phyloP scores from a whole-genome alignment of 37 sponge, comb jelly and placozoan genomes.

The Dysidea cf. avara region DNA sequence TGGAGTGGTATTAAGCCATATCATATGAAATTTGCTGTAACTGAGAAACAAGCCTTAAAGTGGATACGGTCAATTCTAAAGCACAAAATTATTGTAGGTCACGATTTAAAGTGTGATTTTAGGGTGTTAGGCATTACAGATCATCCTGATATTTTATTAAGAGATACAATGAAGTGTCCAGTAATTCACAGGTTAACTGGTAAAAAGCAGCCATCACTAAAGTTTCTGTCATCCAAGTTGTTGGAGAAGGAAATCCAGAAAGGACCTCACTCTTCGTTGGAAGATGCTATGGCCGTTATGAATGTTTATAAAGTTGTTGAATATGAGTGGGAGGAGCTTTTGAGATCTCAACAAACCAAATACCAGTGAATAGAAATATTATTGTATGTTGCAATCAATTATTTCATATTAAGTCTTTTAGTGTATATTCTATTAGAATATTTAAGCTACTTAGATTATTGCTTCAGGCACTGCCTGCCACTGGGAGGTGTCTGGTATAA shows the following conservation, averaged over 20 bases:
- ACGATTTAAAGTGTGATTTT: conserved; percentile 68
- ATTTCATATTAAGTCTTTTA: too few species aligned
- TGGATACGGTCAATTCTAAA: conserved; percentile 43
- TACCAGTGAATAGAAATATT: too few species aligned
- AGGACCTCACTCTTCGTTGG: conserved; percentile 69
- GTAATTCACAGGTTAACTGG: conserved; percentile 42
- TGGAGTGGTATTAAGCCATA: conserved; percentile 65
- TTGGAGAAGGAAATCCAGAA: conserved; percentile 60
- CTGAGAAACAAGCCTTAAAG: conserved; percentile 25
- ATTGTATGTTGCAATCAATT: too few species aligned
- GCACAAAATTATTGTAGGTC: conserved; percentile 68
- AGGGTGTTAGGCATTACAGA: conserved; percentile 13
- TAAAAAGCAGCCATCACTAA: conserved; percentile 49
- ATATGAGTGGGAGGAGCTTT: conserved; percentile 52
- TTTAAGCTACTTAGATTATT: too few species aligned
- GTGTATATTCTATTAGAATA: too few species aligned
- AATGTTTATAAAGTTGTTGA: conserved; percentile 44
- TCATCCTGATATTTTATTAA: conserved; percentile 13
- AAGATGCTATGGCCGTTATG: conserved; percentile 83
- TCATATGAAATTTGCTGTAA: conserved; percentile 58
- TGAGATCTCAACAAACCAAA: too few species aligned
- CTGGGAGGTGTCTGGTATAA: too few species aligned
- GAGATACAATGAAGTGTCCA: conserved; percentile 64
- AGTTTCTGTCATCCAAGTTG: conserved; percentile 24
- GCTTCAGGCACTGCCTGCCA: too few species aligned